A percentile compares a stretch with the other conserved stretches of the same genome.
These are phyloP conservation scores for Littorina saxatilis DNA, from an alignment of 1,140 invertebrate genomes.

Conservation along the genomic window DNA sequence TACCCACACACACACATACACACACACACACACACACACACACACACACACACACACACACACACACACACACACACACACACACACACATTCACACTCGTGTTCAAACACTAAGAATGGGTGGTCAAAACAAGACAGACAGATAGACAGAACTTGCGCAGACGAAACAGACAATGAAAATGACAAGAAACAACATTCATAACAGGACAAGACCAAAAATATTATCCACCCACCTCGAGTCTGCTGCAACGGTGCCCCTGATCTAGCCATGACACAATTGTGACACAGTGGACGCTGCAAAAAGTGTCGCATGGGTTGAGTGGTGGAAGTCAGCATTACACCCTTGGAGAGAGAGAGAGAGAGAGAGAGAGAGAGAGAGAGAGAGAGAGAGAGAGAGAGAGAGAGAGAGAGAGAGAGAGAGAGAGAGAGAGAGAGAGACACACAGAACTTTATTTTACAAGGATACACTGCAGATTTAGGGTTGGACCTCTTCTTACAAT, in stretches of 20 bases:
- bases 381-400: no score
- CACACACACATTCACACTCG: background rate
- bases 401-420: background rate
- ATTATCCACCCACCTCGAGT: background rate
- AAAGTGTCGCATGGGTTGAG: background rate
- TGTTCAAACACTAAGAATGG: background rate
- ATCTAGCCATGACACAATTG: background rate
- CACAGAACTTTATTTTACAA: background rate
- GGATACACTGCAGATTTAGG: no score
- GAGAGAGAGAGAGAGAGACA: background rate
- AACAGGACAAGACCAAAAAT: background rate
- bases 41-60: conserved; percentile 14
- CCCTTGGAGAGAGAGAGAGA: background rate
- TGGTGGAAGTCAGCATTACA: background rate
- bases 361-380: no score
- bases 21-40: conserved; percentile 9
- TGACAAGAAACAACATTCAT: background rate
- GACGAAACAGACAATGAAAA: no score
- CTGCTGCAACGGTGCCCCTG: background rate
- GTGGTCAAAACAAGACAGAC: background rate
- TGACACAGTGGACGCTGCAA: background rate
- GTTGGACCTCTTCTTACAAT: no score
- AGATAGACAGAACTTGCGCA: background rate
- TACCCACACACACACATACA: no score
- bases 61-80: conserved; percentile 3